These are phyloP conservation scores for Marmota monax DNA, from an alignment of 2,113 vertebrate genomes.

Conservation along the genomic window DNA sequence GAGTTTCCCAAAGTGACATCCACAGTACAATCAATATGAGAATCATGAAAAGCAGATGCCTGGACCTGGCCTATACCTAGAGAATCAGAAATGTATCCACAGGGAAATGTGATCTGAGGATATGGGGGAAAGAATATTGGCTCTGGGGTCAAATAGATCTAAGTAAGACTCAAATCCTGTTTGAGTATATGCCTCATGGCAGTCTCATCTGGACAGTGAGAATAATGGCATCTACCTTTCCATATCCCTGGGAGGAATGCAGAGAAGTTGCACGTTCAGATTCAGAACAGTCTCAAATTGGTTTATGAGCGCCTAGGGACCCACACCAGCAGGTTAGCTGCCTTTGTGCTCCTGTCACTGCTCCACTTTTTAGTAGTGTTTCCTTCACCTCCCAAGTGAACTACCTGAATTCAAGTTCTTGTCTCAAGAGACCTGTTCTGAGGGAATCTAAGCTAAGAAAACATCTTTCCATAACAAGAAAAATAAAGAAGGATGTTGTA, in stretches of 20 bases:
- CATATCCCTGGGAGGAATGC: neutral
- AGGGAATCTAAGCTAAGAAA: conserved; percentile 33
- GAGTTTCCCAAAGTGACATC: neutral
- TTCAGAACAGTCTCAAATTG: neutral
- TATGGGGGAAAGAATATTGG: neutral
- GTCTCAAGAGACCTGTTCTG: neutral
- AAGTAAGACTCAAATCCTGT: neutral
- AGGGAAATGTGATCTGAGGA: neutral
- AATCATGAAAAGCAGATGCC: conserved; percentile 27
- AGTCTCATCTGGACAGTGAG: neutral
- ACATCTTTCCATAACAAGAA: neutral
- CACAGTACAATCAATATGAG: neutral
- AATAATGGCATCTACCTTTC: neutral
- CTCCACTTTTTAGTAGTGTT: neutral
- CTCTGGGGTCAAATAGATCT: neutral
- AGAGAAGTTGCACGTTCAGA: neutral
- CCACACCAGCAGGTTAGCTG: neutral
- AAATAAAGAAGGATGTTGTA: neutral
- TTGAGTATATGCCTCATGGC: neutral
- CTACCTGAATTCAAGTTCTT: conserved; percentile 31
- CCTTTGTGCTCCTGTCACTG: conserved; percentile 1
- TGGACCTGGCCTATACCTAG: neutral
- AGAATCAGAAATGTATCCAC: neutral
- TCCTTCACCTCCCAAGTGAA: neutral
- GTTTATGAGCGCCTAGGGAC: neutral